Base-by-base conservation (phyloP, 2,797 vertebrate genomes). In the Dromococcyx pavoninus region DNA sequence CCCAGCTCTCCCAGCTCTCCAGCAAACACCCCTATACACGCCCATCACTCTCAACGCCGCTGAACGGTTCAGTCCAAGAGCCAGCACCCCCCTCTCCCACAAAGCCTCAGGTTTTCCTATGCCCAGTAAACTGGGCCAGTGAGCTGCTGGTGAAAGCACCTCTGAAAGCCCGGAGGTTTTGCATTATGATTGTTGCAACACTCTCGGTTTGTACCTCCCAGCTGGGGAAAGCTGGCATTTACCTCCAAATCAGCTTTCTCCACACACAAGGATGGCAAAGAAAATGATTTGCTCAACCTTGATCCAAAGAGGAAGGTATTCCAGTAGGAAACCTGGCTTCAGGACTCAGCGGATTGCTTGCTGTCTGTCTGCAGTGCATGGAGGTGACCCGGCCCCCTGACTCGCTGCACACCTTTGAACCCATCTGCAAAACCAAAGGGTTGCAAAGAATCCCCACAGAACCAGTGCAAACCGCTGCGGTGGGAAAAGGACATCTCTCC, bases 361-460 rank as follows among this genome's bases (percentile, higher is more conserved):
- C 24, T 54, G 71, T 62, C 48, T 23, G 25, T 76, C 80, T 21
- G 56, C 35, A 7, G 13, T 33, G 41, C 61, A 13, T 15, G 22
- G 33, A 43, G 21, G 27, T 35, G 44, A 70, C 54, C 17, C 0
- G 0, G 25, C 43, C 1, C 0, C 81, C 66, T 0, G 1, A 51
- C 61, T 8, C 28, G 16, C 37, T 28, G 8, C 35, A 53, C 1
- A 2, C 24, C 13, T 39, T 54, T n/a, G 17, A 56, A 11, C 17
- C 28, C 24, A 16, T n/a, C 69, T 66, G 30, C 35, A 69, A 35
- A 86, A 32, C 0, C 4, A 16, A 51, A 24, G 25, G 39, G 17
- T 51, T 86, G 53, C 2, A 2, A 37, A 56, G 39, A 60, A n/a
- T 17, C 65, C 18, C 30, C n/a, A 7, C 15, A 28, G 48, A 50